Evolutionary conservation across 2,888 invertebrate genomes (phyloP), one percentile per base, ranked within the genome.

Genomic region (Orchestes rusci): DNA sequence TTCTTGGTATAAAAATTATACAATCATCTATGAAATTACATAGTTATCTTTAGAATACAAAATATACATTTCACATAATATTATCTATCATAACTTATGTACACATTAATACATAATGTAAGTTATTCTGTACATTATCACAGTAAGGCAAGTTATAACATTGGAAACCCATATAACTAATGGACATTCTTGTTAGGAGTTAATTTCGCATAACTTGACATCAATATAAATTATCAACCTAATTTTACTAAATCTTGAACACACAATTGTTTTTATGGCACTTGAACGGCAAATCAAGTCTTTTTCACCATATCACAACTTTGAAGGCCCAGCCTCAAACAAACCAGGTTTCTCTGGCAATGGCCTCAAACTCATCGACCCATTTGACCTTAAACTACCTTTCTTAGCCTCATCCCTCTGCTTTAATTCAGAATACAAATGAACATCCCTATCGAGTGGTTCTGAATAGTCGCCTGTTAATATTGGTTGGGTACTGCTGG

Each of bases 301-400:
- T n/a, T n/a, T n/a, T n/a, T n/a, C n/a, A n/a, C n/a, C n/a, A n/a
- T n/a, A n/a, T 45, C 44, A 55, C 44, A 50, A 45, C 48, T 56
- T 55, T 3, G 59, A 59, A 4, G 59, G 56, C 19, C 58, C 59
- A 3, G 58, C 51, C 39, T 56, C 43, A 16, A 50, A 48, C 31
- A 53, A 30, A 3, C 44, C 46, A 16, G 82, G 82, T 60, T 80
- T 80, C 50, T 77, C 76, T 1, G 82, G 82, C 27, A 83, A 66
- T n/a, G 82, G 82, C 52, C 82, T 71, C 57, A 80, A 77, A 18
- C 78, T 71, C 79, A 82, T 81, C 2, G 75, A 72, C 7, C 59
- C 60, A 36, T 61, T 60, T 18, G 62, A 62, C 45, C 56, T 59
- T 12, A 60, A 53, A 37, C 54, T 56, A 39, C 57, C 59, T 40